These are phyloP conservation scores for Heliconius sara DNA, from an alignment of 2,888 invertebrate species.

Conservation along the genomic window DNA sequence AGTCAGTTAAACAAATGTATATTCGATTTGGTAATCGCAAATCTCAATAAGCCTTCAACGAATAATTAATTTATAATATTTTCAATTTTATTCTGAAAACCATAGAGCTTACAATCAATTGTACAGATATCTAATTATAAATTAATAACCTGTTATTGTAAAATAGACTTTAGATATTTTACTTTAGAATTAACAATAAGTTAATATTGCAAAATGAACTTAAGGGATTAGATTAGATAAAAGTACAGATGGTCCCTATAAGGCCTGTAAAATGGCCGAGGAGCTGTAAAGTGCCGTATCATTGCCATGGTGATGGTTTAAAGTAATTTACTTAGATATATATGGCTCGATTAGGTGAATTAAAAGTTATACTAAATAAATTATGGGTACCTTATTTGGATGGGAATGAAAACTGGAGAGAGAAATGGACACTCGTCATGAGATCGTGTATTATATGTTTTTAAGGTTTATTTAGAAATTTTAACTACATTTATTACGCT, in stretches of 20 bases:
- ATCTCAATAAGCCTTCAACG: constrained; percentile 18
- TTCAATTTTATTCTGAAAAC: background rate
- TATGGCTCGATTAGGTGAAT: constrained; percentile 45
- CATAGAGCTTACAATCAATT: constrained; percentile 32
- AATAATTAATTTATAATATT: background rate
- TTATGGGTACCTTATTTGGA: constrained; percentile 40
- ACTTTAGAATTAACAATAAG: constrained; percentile 38
- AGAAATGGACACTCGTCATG: constrained; percentile 28
- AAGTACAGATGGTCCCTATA: constrained; percentile 50
- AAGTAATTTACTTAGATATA: constrained; percentile 47
- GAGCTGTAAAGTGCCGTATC: constrained; percentile 51
- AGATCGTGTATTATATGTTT: background rate
- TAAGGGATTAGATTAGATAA: constrained; percentile 52
- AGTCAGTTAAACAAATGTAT: constrained; percentile 51
- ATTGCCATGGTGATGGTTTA: constrained; percentile 46
- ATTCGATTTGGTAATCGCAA: constrained; percentile 34
- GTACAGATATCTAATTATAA: constrained; percentile 16
- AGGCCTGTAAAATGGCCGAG: constrained; percentile 47
- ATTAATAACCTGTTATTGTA: constrained; percentile 19
- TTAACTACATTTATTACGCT: background rate
- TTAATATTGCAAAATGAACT: constrained; percentile 39
- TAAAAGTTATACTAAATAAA: constrained; percentile 44
- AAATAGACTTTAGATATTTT: constrained; percentile 19
- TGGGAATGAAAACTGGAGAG: constrained; percentile 6
- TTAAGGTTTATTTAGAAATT: background rate